phyloP scores from a whole-genome alignment of 2,113 vertebrate species.

The Panthera leo region DNA sequence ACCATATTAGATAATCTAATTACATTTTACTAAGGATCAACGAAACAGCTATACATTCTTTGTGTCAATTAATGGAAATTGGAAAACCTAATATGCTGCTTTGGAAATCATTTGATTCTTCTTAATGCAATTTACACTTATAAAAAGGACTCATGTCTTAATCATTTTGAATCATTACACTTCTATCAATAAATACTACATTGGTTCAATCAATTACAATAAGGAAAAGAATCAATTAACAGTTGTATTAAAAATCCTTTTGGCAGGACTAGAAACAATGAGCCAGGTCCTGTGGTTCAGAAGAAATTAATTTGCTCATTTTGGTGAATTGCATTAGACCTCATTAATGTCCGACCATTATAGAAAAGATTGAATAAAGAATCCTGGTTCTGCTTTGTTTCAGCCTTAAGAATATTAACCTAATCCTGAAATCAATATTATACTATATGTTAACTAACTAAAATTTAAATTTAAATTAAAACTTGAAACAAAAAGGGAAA shows the following conservation, averaged over 20 bases:
- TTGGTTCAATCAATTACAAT: background rate
- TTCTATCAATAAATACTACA: slow-evolving; percentile 13
- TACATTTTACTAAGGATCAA: background rate
- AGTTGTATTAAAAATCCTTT: background rate
- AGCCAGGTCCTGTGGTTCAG: background rate
- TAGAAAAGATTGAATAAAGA: background rate
- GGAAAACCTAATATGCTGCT: background rate
- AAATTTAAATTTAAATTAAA: too few species aligned
- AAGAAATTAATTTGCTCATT: background rate
- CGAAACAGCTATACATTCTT: background rate
- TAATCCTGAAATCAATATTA: too few species aligned
- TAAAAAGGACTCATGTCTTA: background rate
- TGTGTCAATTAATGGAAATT: background rate
- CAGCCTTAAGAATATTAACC: background rate
- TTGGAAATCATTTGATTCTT: background rate
- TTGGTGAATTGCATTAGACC: background rate
- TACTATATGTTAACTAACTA: too few species aligned
- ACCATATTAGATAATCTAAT: background rate
- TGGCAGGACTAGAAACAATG: background rate
- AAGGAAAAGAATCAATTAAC: background rate
- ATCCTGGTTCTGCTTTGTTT: background rate
- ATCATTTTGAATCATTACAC: background rate
- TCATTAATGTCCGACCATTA: background rate
- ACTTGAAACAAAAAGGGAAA: too few species aligned
- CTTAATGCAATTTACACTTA: background rate